Percentiles rank a stretch among this genome's conserved stretches.
Evolutionary conservation across 1,140 invertebrate genomes (phyloP).

Genomic region (Drosophila gunungcola): DNA sequence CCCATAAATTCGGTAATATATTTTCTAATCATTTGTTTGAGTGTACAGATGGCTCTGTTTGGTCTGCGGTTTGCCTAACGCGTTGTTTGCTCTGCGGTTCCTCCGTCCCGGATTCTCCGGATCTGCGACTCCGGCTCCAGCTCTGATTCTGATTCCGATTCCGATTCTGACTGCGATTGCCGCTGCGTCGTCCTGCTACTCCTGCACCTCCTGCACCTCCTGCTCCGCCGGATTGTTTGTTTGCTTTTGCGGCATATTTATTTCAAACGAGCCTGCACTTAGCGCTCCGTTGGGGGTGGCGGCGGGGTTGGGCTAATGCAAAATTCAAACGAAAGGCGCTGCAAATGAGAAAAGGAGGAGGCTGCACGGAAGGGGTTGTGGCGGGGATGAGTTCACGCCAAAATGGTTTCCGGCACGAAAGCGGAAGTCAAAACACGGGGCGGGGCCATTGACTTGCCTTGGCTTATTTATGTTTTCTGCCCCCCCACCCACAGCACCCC

Average conservation of each 20-base stretch:
- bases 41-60: conserved; percentile 32
- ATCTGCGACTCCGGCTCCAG: conserved; percentile 7
- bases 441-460: conserved; percentile 30
- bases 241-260: conserved; percentile 81
- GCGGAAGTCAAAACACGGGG: conserved; percentile 71
- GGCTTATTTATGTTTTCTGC: conserved; percentile 76
- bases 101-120: conserved; percentile 1
- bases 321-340: conserved; percentile 80
- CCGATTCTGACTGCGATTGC: conserved; percentile 34
- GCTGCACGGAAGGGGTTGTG: conserved; percentile 20
- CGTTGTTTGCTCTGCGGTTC: conserved; percentile 69
- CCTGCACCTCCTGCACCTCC: conserved; percentile 9
- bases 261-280: conserved; percentile 81
- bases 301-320: conserved; percentile 58
- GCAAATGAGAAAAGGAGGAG: conserved; percentile 65
- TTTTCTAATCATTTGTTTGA: not conserved
- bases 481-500: conserved; percentile 22
- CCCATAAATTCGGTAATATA: too few species aligned
- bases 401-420: conserved; percentile 81
- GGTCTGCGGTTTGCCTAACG: conserved; percentile 72
- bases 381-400: conserved; percentile 62
- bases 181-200: conserved; percentile 13
- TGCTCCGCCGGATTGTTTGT: conserved; percentile 68
- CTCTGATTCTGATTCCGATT: conserved; percentile 19
- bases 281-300: conserved; percentile 30